A percentile compares a stretch with the other conserved stretches of the same genome.
phyloP scores from a whole-genome alignment of 2,797 vertebrate species.

The Hemibagrus guttatus region DNA sequence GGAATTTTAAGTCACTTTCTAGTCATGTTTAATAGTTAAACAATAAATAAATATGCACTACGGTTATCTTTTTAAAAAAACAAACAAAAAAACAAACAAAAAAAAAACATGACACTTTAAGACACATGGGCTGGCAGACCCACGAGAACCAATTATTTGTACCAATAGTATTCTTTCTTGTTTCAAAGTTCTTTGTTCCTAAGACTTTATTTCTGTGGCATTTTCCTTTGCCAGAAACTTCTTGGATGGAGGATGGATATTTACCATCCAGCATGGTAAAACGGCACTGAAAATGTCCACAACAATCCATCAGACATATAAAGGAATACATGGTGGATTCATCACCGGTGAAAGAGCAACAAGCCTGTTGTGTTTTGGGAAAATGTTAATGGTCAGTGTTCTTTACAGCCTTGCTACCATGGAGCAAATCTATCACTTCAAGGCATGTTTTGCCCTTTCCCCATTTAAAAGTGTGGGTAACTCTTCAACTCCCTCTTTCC shows the following conservation, averaged over 20 bases:
- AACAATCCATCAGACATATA: constrained; percentile 40
- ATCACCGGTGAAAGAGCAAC: constrained; percentile 16
- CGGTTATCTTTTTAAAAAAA: no score
- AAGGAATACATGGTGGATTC: constrained; percentile 19
- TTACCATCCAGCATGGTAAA: constrained; percentile 35
- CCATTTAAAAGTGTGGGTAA: constrained; percentile 10
- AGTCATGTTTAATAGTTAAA: constrained; percentile 49
- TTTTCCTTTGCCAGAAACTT: constrained; percentile 29
- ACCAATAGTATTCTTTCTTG: constrained; percentile 9
- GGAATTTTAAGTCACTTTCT: constrained; percentile 26
- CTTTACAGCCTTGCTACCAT: constrained; percentile 14
- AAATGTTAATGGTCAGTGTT: constrained; percentile 9
- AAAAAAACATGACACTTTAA: constrained; percentile 39
- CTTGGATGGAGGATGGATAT: constrained; percentile 32
- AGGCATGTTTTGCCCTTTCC: constrained; percentile 4
- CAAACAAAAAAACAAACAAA: constrained; percentile 6
- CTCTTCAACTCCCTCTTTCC: constrained; percentile 3
- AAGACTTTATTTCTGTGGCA: constrained; percentile 17
- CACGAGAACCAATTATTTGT: constrained; percentile 34
- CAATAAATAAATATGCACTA: constrained; percentile 55
- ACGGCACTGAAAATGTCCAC: constrained; percentile 37
- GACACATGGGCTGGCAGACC: constrained; percentile 27
- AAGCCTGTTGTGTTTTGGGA: constrained; percentile 33
- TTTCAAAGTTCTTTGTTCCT: constrained; percentile 15
- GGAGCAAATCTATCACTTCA: constrained; percentile 9